Evolutionary conservation across 2,888 invertebrate species (phyloP).

Genomic region (Cryptocephalus primarius): DNA sequence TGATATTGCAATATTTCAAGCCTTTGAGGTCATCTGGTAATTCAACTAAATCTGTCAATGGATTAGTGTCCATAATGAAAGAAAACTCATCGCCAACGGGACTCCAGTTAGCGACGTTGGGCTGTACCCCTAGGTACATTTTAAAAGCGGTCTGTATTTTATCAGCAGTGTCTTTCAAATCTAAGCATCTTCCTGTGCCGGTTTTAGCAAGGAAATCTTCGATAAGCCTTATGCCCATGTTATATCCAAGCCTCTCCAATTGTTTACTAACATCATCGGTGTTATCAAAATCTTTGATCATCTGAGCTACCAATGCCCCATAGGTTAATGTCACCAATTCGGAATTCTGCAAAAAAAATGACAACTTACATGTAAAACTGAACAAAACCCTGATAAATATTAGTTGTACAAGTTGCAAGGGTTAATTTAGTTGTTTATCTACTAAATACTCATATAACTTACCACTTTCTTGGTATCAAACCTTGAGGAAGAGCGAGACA

Average conservation of each 20-base stretch:
- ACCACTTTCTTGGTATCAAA: slow-evolving; percentile 72
- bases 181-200: slow-evolving; percentile 79
- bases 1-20: slow-evolving; percentile 83
- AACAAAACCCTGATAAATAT: slow-evolving; percentile 1
- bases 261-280: slow-evolving; percentile 97
- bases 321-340: slow-evolving; percentile 96
- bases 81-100: slow-evolving; percentile 94
- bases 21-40: slow-evolving; percentile 74
- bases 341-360: slow-evolving; percentile 59
- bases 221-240: slow-evolving; percentile 94
- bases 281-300: slow-evolving; percentile 93
- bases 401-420: too few relatives aligned
- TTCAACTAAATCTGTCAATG: slow-evolving; percentile 94
- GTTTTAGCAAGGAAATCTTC: slow-evolving; percentile 96
- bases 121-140: slow-evolving; percentile 83
- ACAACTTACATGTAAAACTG: slow-evolving; percentile 1
- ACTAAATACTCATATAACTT: slow-evolving; percentile 28
- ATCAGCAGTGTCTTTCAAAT: slow-evolving; percentile 95
- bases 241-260: slow-evolving; percentile 90
- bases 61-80: slow-evolving; percentile 87
- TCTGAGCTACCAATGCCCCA: slow-evolving; percentile 93
- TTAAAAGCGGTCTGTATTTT: slow-evolving; percentile 76
- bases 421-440: background rate
- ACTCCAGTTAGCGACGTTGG: slow-evolving; percentile 91
- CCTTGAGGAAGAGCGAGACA: slow-evolving; percentile 61